A percentile compares a stretch with the other conserved stretches of the same genome.
Conservation (phyloP, 2,797 vertebrate species). For the Notolepis coatsorum region DNA sequence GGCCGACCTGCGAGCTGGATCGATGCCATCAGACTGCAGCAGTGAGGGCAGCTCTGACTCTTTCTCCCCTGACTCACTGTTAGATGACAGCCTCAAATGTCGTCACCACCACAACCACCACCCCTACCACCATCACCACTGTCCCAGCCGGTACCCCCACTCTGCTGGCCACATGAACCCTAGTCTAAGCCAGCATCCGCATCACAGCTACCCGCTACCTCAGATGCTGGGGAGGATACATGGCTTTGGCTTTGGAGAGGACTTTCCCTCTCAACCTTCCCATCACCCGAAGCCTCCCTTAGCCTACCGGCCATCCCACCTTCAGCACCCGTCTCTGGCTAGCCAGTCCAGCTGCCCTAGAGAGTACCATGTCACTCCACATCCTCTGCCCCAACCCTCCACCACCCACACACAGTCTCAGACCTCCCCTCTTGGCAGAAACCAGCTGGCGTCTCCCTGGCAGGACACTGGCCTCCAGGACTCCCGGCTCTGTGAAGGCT, state of each 20-base stretch:
- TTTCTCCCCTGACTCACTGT: slow-evolving; percentile 88
- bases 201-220: slow-evolving; percentile 24
- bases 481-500: slow-evolving; percentile 83
- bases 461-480: slow-evolving; percentile 85
- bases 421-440: slow-evolving; percentile 75
- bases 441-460: slow-evolving; percentile 77
- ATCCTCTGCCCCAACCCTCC: slow-evolving; percentile 65
- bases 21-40: slow-evolving; percentile 90
- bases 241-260: slow-evolving; percentile 86
- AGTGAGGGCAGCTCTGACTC: slow-evolving; percentile 92
- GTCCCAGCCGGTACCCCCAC: slow-evolving; percentile 39
- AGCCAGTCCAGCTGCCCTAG: slow-evolving; percentile 82
- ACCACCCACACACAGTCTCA: slow-evolving; percentile 68
- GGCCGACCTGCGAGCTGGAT: slow-evolving; percentile 84
- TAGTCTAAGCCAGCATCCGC: slow-evolving; percentile 39
- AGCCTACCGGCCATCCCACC: slow-evolving; percentile 80
- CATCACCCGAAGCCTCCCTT: slow-evolving; percentile 78
- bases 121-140: slow-evolving; percentile 49
- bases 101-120: slow-evolving; percentile 80
- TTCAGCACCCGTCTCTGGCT: slow-evolving; percentile 77
- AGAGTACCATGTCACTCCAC: slow-evolving; percentile 73
- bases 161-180: slow-evolving; percentile 32
- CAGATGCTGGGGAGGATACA: slow-evolving; percentile 80
- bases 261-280: slow-evolving; percentile 62
- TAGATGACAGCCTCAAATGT: slow-evolving; percentile 89